These are phyloP conservation scores for Cephus nigrinus DNA, from an alignment of 2,888 invertebrate species.

Conservation along the genomic window DNA sequence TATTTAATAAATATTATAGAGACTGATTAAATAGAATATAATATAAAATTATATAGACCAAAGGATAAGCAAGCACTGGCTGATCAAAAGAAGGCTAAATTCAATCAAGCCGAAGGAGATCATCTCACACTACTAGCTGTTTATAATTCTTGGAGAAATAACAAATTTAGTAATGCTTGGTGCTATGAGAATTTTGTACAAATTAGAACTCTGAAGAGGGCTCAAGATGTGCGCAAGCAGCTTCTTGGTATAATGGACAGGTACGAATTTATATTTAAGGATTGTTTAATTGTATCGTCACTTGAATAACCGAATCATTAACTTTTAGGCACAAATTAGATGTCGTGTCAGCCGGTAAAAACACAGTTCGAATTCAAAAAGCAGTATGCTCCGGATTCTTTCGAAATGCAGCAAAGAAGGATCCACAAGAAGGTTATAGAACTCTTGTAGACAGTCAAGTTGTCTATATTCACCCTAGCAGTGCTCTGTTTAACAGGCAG, in stretches of 20 bases:
- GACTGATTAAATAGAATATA: neutral
- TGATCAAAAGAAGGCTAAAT: slow-evolving; percentile 99
- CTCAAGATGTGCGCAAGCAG: slow-evolving; percentile 98
- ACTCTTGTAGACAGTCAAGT: slow-evolving; percentile 98
- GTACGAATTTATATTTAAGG: slow-evolving; percentile 60
- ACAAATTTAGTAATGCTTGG: slow-evolving; percentile 99
- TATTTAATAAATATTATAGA: neutral
- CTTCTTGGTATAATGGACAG: slow-evolving; percentile 97
- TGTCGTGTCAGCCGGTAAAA: slow-evolving; percentile 96
- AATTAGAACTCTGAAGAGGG: slow-evolving; percentile 94
- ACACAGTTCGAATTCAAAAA: slow-evolving; percentile 95
- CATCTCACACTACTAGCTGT: slow-evolving; percentile 97
- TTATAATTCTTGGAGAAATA: slow-evolving; percentile 99
- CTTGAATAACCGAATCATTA: slow-evolving; percentile 3
- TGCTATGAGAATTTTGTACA: slow-evolving; percentile 99
- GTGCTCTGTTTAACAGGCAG: slow-evolving; percentile 96
- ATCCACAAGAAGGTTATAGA: slow-evolving; percentile 98
- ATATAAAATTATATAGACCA: slow-evolving; percentile 70
- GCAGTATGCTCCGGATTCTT: slow-evolving; percentile 99
- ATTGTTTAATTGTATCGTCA: slow-evolving; percentile 17
- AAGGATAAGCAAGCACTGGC: slow-evolving; percentile 97
- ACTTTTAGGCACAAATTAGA: slow-evolving; percentile 87
- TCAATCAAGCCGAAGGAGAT: slow-evolving; percentile 98
- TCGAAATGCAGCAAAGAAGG: slow-evolving; percentile 98
- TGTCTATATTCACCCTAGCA: slow-evolving; percentile 99